phyloP scores from a whole-genome alignment of 1,140 invertebrate genomes.

The Drosophila erecta region DNA sequence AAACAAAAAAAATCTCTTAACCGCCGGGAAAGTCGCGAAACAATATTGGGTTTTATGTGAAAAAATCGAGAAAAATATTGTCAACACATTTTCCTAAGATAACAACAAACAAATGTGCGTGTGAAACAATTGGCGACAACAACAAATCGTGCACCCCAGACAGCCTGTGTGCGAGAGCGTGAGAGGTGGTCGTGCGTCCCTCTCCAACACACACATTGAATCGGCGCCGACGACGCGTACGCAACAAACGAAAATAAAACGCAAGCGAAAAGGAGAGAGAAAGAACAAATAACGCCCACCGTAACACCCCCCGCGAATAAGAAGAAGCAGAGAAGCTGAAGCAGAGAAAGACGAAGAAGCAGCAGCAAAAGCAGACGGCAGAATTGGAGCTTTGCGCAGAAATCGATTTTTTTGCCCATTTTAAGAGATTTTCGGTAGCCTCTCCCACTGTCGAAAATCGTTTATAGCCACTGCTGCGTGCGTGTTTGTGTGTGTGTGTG shows the following conservation, averaged over 20 bases:
- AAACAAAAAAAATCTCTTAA: neutral
- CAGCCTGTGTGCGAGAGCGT: constrained; percentile 36
- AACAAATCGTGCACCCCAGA: constrained; percentile 46
- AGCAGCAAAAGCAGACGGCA: constrained; percentile 49
- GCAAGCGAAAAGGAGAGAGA: constrained; percentile 68
- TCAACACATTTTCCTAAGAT: constrained; percentile 13
- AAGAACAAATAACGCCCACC: constrained; percentile 80
- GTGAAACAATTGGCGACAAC: constrained; percentile 66
- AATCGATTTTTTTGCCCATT: constrained; percentile 82
- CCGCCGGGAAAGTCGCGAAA: constrained; percentile 32
- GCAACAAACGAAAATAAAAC: constrained; percentile 72
- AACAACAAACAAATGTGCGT: constrained; percentile 65
- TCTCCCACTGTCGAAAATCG: constrained; percentile 47
- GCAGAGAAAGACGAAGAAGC: constrained; percentile 35
- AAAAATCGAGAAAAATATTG: constrained; percentile 5
- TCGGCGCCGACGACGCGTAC: constrained; percentile 50
- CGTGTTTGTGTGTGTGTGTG: constrained; percentile 20
- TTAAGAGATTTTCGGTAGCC: constrained; percentile 62
- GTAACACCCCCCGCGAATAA: constrained; percentile 51
- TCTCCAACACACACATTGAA: constrained; percentile 24
- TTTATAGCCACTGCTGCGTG: constrained; percentile 18
- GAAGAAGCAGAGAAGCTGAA: constrained; percentile 30
- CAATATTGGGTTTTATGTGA: constrained; percentile 9
- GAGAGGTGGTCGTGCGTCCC: constrained; percentile 35
- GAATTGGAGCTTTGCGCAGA: constrained; percentile 81